Evolutionary conservation across 2,113 vertebrate genomes (phyloP).

Genomic region (Odocoileus virginianus): DNA sequence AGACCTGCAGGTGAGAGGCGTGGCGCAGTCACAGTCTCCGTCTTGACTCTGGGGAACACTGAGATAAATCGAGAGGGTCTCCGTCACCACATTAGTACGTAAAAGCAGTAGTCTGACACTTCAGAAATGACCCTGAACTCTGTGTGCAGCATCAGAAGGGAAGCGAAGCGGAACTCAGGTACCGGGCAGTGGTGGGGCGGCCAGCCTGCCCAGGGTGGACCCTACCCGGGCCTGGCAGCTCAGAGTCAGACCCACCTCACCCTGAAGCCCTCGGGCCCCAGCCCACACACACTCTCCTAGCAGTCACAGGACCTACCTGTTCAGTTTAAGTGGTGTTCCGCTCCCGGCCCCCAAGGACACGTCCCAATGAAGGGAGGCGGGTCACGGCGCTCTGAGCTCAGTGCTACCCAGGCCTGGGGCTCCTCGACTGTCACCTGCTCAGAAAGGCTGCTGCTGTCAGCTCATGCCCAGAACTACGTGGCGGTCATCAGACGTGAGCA

Average conservation of each 20-base stretch:
- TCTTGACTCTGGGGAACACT: background rate
- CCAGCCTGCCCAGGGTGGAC: background rate
- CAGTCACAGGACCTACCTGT: background rate
- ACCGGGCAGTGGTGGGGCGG: background rate
- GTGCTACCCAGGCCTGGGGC: background rate
- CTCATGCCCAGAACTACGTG: background rate
- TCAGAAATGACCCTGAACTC: background rate
- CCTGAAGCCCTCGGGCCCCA: background rate
- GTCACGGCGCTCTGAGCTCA: background rate
- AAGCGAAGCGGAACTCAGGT: background rate
- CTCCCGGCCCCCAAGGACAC: too few relatives aligned
- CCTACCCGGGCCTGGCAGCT: background rate
- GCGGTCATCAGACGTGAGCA: background rate
- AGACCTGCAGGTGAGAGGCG: background rate
- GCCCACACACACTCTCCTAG: background rate
- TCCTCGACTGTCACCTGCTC: background rate
- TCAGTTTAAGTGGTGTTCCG: background rate
- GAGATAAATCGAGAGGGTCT: background rate
- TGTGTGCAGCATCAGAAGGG: background rate
- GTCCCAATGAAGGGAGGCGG: background rate
- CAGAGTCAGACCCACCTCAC: background rate
- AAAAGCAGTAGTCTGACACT: background rate
- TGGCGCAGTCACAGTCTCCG: background rate
- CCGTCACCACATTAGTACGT: background rate
- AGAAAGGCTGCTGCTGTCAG: rapidly evolving